Evolutionary conservation across 2,797 vertebrate species (phyloP), one percentile per base, ranked within the genome.

Genomic region (Dromococcyx pavoninus): DNA sequence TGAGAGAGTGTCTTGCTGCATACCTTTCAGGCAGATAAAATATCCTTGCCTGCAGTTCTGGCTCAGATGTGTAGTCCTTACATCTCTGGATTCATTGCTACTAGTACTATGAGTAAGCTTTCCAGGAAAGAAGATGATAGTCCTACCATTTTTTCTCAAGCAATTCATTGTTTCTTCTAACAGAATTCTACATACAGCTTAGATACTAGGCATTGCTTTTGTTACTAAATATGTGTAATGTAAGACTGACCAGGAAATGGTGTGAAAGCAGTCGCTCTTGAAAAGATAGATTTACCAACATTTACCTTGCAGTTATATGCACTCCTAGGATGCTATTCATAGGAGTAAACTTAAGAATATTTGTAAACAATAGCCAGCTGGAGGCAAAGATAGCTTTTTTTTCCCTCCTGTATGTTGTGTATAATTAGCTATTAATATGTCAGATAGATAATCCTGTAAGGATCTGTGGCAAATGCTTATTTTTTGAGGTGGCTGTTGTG

Each of bases 1-100:
- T 5, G 27, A 77, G 90, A 74, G 73, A 93, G 86, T 94, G 32
- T 37, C 57, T 84, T 48, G 66, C 87, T 90, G 77, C 46, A 7
- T 81, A 88, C 78, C 89, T 84, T 95, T 93, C 60, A 92, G 78
- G 81, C 85, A 97, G 96, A 89, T 88, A 58, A 82, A 90, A 67
- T 64, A 70, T 2, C 73, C 39, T 86, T 84, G n/a, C 76, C 64
- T 89, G 72, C 66, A 73, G 62, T 75, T 79, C 60, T 93, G 74
- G 80, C 74, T 90, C 74, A 43, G 16, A 14, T 39, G 9, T 19
- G 33, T n/a, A 80, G 50, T 33, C 82, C 71, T 80, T 51, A 8
- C 17, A n/a, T 60, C 4, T 1, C 50, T 84, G 76, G 37, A 91
- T 90, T 92, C 66, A 53, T 83, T 86, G 41, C 53, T 88, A 5